Percentiles rank a stretch among this genome's conserved stretches.
phyloP scores from a whole-genome alignment of 2,888 invertebrate species.

The Melanophora roralis region DNA sequence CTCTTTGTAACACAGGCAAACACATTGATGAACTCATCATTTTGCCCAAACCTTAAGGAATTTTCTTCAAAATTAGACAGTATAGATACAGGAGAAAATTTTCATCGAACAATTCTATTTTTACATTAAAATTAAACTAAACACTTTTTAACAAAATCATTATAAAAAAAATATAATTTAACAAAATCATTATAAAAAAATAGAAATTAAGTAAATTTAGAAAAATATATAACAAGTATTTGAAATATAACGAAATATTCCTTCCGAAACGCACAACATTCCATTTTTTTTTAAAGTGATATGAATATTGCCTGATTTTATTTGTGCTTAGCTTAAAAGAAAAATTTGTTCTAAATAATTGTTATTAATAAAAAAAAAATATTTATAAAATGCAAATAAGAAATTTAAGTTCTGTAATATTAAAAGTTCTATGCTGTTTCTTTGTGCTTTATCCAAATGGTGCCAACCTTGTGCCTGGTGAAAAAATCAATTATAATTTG shows the following conservation, averaged over 20 bases:
- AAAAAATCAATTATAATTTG: slow-evolving; percentile 77
- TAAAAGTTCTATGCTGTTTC: slow-evolving; percentile 65
- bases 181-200: slow-evolving; percentile 1
- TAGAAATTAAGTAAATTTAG: slow-evolving; percentile 1
- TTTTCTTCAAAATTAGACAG: slow-evolving; percentile 63
- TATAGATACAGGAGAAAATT: slow-evolving; percentile 65
- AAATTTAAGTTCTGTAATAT: slow-evolving; percentile 36
- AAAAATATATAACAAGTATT: neutral
- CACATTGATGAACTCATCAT: slow-evolving; percentile 61
- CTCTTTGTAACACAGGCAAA: slow-evolving; percentile 63
- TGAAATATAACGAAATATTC: neutral
- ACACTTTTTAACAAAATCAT: slow-evolving; percentile 18
- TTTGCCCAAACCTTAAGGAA: slow-evolving; percentile 52
- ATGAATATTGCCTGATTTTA: slow-evolving; percentile 45
- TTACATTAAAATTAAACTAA: neutral
- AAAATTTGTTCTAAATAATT: neutral
- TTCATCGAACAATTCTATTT: slow-evolving; percentile 49
- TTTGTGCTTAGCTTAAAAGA: neutral
- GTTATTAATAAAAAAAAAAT: slow-evolving; percentile 2
- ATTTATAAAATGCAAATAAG: slow-evolving; percentile 43
- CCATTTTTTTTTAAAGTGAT: slow-evolving; percentile 38
- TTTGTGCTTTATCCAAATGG: slow-evolving; percentile 72
- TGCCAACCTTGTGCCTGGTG: slow-evolving; percentile 72
- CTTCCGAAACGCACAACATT: slow-evolving; percentile 17
- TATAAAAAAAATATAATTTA: slow-evolving; percentile 19